Percentiles rank a stretch among this genome's conserved stretches.
phyloP scores from a whole-genome alignment of 2,888 invertebrate species.

The Epistrophe eligans region DNA sequence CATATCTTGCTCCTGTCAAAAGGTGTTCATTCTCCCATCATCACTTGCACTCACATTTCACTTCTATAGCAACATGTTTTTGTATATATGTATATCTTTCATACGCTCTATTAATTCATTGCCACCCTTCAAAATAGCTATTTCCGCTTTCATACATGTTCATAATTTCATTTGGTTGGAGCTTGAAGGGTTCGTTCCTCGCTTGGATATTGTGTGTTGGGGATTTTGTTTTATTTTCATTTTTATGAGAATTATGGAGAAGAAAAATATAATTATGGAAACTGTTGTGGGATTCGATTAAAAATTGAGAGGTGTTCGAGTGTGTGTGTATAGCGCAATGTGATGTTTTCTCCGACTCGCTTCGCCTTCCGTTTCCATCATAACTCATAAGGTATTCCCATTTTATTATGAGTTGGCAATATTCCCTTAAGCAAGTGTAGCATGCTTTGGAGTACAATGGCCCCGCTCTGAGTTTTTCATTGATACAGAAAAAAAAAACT shows the following conservation, averaged over 20 bases:
- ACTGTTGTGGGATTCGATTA: constrained; percentile 52
- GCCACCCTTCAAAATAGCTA: constrained; percentile 54
- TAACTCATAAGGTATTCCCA: background rate
- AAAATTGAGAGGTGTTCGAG: constrained; percentile 56
- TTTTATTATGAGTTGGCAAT: constrained; percentile 47
- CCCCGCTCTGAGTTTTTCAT: constrained; percentile 34
- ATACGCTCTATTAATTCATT: constrained; percentile 55
- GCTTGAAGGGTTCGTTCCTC: constrained; percentile 9
- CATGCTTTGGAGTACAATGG: constrained; percentile 63
- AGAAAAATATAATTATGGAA: constrained; percentile 47
- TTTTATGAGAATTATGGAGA: constrained; percentile 1
- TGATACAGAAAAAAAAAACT: constrained; percentile 26
- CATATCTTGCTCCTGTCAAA: constrained; percentile 2
- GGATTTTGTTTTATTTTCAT: background rate
- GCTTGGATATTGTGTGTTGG: background rate
- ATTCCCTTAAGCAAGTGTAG: constrained; percentile 52
- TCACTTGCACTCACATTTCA: constrained; percentile 48
- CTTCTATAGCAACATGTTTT: constrained; percentile 45
- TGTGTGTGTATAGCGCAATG: constrained; percentile 4
- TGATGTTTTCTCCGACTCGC: background rate
- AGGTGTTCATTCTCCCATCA: constrained; percentile 21
- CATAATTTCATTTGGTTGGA: background rate
- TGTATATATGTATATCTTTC: background rate
- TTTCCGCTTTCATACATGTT: constrained; percentile 50
- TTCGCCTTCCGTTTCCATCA: background rate